phyloP scores from a whole-genome alignment of 53 echinoderm and acorn worm species.

The Temnopleurus reevesii region DNA sequence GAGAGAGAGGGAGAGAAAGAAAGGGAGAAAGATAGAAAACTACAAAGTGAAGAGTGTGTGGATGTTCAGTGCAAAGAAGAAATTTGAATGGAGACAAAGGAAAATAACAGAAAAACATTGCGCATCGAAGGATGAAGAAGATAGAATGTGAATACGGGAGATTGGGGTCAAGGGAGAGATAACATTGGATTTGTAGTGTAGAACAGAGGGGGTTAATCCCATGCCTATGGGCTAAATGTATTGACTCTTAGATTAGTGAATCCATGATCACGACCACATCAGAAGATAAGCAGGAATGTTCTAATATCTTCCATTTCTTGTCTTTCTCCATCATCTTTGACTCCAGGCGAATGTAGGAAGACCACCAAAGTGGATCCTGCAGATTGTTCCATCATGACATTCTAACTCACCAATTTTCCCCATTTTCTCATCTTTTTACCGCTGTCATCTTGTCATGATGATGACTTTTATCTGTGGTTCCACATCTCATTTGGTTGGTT shows the following conservation, averaged over 20 bases:
- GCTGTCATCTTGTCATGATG: neutral
- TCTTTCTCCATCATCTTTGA: neutral
- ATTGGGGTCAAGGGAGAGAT: conserved; percentile 15
- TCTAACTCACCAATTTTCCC: neutral
- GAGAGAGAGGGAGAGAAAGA: neutral
- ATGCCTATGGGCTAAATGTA: neutral
- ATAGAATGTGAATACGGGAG: neutral
- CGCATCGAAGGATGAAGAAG: neutral
- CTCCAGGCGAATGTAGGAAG: neutral
- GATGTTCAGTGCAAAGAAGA: neutral
- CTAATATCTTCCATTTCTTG: conserved; percentile 1
- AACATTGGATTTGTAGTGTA: conserved; percentile 4
- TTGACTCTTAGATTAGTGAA: conserved; percentile 24
- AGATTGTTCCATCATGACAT: conserved; percentile 5
- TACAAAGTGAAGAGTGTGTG: neutral
- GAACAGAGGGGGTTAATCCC: neutral
- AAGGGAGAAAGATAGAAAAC: neutral
- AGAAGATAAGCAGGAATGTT: conserved; percentile 32
- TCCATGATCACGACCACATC: neutral
- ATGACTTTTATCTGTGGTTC: conserved; percentile 17
- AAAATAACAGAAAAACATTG: too few species aligned
- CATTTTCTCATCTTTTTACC: conserved; percentile 14
- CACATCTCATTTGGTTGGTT: neutral
- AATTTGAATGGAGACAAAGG: neutral
- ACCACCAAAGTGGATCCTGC: neutral